Evolutionary conservation across 2,113 vertebrate genomes (phyloP).

Genomic region (Odocoileus virginianus): DNA sequence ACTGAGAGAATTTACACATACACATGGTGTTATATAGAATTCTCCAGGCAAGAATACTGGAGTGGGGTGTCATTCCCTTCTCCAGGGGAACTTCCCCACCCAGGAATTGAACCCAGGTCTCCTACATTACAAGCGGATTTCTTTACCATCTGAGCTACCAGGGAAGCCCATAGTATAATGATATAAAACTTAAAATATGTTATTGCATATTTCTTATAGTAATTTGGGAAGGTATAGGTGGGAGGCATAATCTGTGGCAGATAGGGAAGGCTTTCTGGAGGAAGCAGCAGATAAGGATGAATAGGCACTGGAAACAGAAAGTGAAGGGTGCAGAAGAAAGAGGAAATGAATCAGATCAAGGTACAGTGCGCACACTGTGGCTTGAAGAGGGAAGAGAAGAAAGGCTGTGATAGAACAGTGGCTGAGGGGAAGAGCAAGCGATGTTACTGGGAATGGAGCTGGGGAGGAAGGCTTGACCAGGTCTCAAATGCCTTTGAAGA

Average conservation of each 20-base stretch:
- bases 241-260: not conserved
- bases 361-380: not conserved
- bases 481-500: not conserved
- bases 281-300: not conserved
- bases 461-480: not conserved
- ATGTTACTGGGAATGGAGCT: not conserved
- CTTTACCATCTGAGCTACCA: not conserved
- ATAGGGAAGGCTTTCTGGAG: not conserved
- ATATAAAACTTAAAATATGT: not conserved
- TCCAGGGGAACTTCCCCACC: not conserved
- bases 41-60: not conserved
- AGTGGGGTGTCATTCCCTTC: not conserved
- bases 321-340: not conserved
- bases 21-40: not conserved
- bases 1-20: not conserved
- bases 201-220: not conserved
- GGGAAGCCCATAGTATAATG: not conserved
- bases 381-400: not conserved
- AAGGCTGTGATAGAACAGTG: not conserved
- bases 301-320: not conserved
- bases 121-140: not conserved
- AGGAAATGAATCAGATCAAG: not conserved
- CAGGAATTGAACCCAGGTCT: not conserved
- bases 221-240: not conserved
- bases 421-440: not conserved